A percentile compares a stretch with the other conserved stretches of the same genome.
Conservation (phyloP, 2,797 vertebrate species). For the Ceryle rudis region DNA sequence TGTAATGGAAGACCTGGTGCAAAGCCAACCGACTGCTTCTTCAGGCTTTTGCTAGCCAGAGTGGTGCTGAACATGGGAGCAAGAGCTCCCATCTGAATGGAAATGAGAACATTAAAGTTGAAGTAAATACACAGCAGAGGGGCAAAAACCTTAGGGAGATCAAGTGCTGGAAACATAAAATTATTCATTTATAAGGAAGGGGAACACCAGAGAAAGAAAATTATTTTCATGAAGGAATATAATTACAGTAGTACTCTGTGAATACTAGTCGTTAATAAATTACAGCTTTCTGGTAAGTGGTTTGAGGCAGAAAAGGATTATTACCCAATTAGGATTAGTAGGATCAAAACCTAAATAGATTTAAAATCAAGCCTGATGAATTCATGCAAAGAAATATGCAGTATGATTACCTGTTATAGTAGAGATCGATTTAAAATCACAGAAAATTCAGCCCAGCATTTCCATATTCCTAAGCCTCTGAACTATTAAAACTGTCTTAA, state of each 20-base stretch:
- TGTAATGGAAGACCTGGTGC: background rate
- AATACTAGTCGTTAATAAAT: background rate
- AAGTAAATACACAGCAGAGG: background rate
- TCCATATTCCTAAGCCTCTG: background rate
- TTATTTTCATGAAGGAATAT: background rate
- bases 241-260: background rate
- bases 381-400: background rate
- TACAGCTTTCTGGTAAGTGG: background rate
- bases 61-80: accelerated
- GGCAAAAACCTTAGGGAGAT: background rate
- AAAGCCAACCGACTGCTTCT: background rate
- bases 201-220: background rate
- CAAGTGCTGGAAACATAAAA: background rate
- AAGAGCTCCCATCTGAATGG: background rate
- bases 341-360: background rate
- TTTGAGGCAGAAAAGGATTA: background rate
- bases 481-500: background rate
- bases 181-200: background rate
- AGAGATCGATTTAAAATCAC: background rate
- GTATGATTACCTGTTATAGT: background rate
- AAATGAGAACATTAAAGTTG: background rate
- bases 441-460: background rate
- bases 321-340: background rate
- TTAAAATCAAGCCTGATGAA: background rate
- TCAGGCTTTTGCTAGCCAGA: background rate